Evolutionary conservation across 2,888 invertebrate genomes (phyloP).

Genomic region (Smittia sp.): DNA sequence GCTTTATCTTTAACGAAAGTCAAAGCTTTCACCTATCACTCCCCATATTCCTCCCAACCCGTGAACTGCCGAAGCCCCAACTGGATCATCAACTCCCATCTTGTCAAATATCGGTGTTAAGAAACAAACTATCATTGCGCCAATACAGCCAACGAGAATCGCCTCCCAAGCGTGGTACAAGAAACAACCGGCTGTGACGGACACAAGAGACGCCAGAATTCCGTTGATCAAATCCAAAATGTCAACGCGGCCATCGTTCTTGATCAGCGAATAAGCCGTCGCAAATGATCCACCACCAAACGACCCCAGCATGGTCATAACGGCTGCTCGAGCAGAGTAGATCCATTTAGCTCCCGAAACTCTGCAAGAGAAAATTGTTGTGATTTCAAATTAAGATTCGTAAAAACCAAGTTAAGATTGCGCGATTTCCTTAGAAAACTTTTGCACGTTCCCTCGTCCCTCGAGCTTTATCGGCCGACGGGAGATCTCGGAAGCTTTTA

Average conservation of each 20-base stretch:
- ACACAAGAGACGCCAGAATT: constrained; percentile 80
- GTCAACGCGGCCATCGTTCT: constrained; percentile 70
- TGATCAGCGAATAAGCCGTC: constrained; percentile 62
- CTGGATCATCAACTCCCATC: constrained; percentile 63
- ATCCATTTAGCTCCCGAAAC: constrained; percentile 2
- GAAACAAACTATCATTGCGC: constrained; percentile 69
- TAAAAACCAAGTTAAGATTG: no score
- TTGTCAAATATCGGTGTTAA: constrained; percentile 74
- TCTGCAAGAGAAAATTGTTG: not conserved
- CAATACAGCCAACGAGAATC: constrained; percentile 75
- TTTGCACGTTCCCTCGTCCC: no score
- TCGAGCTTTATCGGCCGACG: no score
- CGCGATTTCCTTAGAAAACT: no score
- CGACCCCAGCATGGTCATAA: constrained; percentile 86
- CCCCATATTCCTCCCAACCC: constrained; percentile 76
- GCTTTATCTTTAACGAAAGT: not conserved
- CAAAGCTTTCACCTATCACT: constrained; percentile 55
- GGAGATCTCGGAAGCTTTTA: not conserved
- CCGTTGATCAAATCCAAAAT: constrained; percentile 86
- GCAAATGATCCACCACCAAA: constrained; percentile 75
- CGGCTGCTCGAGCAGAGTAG: constrained; percentile 70
- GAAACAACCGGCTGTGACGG: constrained; percentile 87
- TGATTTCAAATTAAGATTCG: not conserved
- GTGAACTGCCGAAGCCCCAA: constrained; percentile 87
- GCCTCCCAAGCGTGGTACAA: constrained; percentile 85